Evolutionary conservation across 1,140 invertebrate species (phyloP).

Genomic region (Aphaenogaster ashmeadi): DNA sequence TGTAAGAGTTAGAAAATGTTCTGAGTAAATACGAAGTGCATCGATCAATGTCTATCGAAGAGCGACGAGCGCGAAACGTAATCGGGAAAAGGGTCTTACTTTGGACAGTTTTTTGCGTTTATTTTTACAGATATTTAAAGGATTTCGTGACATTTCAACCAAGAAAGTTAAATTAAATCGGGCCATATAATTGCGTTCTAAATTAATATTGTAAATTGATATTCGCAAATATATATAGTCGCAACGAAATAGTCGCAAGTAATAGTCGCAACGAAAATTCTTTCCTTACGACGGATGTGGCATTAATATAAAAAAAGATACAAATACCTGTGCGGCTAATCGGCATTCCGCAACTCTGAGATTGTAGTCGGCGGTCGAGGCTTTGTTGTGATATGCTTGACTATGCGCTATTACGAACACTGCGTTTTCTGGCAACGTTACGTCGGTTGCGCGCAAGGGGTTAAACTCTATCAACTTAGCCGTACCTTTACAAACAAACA

Average conservation of each 20-base stretch:
- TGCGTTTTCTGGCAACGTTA: slow-evolving; percentile 93
- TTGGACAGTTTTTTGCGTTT: neutral
- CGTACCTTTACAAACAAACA: slow-evolving; percentile 88
- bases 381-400: slow-evolving; percentile 97
- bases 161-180: neutral
- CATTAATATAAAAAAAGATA: slow-evolving; percentile 29
- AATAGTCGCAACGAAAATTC: neutral
- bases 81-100: slow-evolving; percentile 17
- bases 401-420: slow-evolving; percentile 98
- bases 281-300: neutral
- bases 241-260: neutral
- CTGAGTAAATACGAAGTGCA: neutral
- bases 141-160: neutral
- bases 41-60: slow-evolving; percentile 59
- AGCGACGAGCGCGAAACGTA: slow-evolving; percentile 37
- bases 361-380: slow-evolving; percentile 96
- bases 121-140: slow-evolving; percentile 15
- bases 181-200: neutral
- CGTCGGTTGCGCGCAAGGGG: slow-evolving; percentile 93
- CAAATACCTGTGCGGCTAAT: slow-evolving; percentile 93
- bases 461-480: slow-evolving; percentile 98
- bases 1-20: slow-evolving; percentile 25
- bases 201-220: neutral
- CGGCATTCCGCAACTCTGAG: slow-evolving; percentile 97
- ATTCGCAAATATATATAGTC: neutral